A percentile compares a stretch with the other conserved stretches of the same genome.
Evolutionary conservation across 2,797 vertebrate genomes (phyloP).

Genomic region (Australoheros facetus): DNA sequence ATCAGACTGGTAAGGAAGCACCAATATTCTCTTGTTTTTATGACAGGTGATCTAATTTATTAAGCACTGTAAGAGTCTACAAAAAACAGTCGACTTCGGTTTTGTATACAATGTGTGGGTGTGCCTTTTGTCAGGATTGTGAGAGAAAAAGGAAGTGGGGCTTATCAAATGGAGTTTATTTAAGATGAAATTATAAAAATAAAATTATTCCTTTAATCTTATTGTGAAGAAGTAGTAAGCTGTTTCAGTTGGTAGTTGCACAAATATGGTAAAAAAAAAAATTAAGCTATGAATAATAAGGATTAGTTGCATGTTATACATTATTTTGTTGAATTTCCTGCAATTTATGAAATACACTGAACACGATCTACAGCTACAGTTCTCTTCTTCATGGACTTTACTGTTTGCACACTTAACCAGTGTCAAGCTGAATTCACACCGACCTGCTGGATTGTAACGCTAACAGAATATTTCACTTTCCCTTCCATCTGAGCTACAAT

Average conservation of each 20-base stretch:
- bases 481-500: constrained; percentile 13
- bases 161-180: too few species aligned
- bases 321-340: not conserved
- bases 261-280: fast-evolving
- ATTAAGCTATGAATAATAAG: not conserved
- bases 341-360: not conserved
- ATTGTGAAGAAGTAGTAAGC: fast-evolving
- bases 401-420: not conserved
- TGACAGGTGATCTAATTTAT: too few species aligned
- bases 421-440: constrained; percentile 16
- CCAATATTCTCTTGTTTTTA: not conserved
- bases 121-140: not conserved
- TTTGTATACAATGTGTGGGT: not conserved
- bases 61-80: too few species aligned
- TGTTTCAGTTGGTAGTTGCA: not conserved
- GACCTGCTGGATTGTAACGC: not conserved
- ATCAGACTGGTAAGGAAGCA: not conserved
- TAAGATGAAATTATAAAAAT: too few species aligned
- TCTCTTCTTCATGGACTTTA: not conserved
- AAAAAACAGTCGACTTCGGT: too few species aligned
- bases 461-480: constrained; percentile 11
- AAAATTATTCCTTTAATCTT: not conserved
- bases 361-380: not conserved
- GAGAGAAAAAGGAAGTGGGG: not conserved
- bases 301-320: not conserved